Evolutionary conservation across 1,140 invertebrate species (phyloP).

Genomic region (Bombus ignitus): DNA sequence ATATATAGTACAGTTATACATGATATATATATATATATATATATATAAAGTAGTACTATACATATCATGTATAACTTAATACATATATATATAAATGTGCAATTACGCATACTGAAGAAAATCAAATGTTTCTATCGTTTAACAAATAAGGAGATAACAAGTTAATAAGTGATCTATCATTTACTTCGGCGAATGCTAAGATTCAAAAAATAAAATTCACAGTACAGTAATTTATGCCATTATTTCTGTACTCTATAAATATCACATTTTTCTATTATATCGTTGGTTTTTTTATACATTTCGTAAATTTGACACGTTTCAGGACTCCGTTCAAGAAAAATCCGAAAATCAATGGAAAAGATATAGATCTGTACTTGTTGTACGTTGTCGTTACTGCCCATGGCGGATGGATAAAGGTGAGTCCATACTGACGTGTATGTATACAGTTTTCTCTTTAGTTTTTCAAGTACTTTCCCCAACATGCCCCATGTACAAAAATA

Average conservation of each 20-base stretch:
- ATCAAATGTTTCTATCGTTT: background rate
- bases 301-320: slow-evolving; percentile 70
- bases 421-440: slow-evolving; percentile 56
- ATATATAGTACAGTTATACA: no score
- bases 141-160: background rate
- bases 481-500: background rate
- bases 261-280: background rate
- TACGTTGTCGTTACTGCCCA: slow-evolving; percentile 94
- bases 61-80: no score
- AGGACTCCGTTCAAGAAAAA: slow-evolving; percentile 90
- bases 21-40: no score
- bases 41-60: no score
- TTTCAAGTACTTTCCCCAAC: background rate
- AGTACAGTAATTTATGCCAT: no score
- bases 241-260: background rate
- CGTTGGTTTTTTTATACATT: background rate
- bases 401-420: slow-evolving; percentile 96
- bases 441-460: slow-evolving; percentile 2
- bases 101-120: background rate
- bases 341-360: slow-evolving; percentile 93
- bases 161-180: background rate
- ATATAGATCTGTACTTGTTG: slow-evolving; percentile 95
- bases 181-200: background rate
- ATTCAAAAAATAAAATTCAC: background rate
- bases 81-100: background rate